These are phyloP conservation scores for Eristalinus sepulchralis DNA, from an alignment of 2,888 invertebrate species.

Conservation along the genomic window DNA sequence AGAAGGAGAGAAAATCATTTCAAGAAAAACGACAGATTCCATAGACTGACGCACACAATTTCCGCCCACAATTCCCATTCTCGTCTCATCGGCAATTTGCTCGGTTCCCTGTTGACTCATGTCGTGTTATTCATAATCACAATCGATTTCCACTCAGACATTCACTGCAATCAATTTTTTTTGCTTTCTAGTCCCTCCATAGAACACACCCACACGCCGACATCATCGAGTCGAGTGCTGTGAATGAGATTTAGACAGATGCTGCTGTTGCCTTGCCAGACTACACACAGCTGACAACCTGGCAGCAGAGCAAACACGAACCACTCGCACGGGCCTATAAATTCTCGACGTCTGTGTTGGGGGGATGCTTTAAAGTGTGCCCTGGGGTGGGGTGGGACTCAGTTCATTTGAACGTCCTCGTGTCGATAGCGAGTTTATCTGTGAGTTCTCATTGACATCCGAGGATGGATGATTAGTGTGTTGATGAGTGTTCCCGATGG, in stretches of 20 bases:
- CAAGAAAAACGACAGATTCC: neutral
- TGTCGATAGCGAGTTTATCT: slow-evolving; percentile 35
- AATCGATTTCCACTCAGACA: slow-evolving; percentile 68
- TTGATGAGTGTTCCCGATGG: neutral
- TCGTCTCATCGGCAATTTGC: slow-evolving; percentile 24
- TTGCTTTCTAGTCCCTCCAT: neutral
- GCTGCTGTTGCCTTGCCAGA: neutral
- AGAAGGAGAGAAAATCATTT: neutral
- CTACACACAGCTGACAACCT: slow-evolving; percentile 6
- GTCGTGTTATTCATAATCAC: slow-evolving; percentile 59
- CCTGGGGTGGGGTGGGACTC: neutral
- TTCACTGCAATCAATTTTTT: slow-evolving; percentile 46
- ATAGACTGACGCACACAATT: slow-evolving; percentile 13
- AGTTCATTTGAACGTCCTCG: slow-evolving; percentile 32
- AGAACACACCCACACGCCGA: neutral
- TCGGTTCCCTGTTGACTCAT: slow-evolving; percentile 49
- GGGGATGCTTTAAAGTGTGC: slow-evolving; percentile 25
- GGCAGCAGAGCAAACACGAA: slow-evolving; percentile 28
- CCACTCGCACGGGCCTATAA: slow-evolving; percentile 15
- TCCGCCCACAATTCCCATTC: slow-evolving; percentile 61
- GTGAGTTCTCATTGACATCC: slow-evolving; percentile 6
- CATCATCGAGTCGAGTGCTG: neutral
- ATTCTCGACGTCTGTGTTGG: slow-evolving; percentile 3
- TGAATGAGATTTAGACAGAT: neutral
- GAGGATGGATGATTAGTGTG: neutral